These are phyloP conservation scores for Schizotus pectinicornis DNA, from an alignment of 2,888 invertebrate species.

Conservation along the genomic window DNA sequence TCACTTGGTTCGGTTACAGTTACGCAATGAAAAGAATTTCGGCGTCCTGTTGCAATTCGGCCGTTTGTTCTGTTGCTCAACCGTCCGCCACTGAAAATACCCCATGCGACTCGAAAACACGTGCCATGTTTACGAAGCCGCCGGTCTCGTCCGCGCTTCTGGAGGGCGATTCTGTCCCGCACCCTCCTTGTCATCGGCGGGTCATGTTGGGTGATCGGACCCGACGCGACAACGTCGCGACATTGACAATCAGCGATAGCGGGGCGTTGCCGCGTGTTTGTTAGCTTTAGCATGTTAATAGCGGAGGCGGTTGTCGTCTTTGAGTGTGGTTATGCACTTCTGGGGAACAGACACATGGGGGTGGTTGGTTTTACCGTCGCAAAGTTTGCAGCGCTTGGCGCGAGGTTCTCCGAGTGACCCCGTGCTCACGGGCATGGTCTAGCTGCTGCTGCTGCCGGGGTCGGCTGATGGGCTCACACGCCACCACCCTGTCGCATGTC, in stretches of 20 bases:
- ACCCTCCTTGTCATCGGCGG: no score
- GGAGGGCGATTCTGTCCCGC: no score
- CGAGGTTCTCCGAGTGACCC: slow-evolving; percentile 75
- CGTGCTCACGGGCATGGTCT: slow-evolving; percentile 69
- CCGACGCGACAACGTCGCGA: background rate
- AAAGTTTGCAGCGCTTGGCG: slow-evolving; percentile 91
- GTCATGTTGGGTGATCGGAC: no score
- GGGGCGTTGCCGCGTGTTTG: slow-evolving; percentile 27
- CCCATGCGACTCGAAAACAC: background rate
- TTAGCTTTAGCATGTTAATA: slow-evolving; percentile 31
- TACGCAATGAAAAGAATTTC: no score
- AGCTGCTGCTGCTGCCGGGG: slow-evolving; percentile 50
- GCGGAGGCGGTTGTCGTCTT: slow-evolving; percentile 5
- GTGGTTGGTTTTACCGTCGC: slow-evolving; percentile 71
- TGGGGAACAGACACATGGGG: slow-evolving; percentile 9
- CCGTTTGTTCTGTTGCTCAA: no score
- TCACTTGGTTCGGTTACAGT: no score
- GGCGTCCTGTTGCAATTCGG: no score
- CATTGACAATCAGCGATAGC: slow-evolving; percentile 14
- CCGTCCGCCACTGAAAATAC: background rate
- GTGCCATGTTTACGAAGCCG: background rate
- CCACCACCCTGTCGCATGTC: slow-evolving; percentile 31
- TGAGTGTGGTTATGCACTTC: slow-evolving; percentile 10
- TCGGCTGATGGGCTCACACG: slow-evolving; percentile 34
- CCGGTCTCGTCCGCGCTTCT: background rate